Evolutionary conservation across 2,797 vertebrate genomes (phyloP), one percentile per base, ranked within the genome.

Genomic region (Labroides dimidiatus): DNA sequence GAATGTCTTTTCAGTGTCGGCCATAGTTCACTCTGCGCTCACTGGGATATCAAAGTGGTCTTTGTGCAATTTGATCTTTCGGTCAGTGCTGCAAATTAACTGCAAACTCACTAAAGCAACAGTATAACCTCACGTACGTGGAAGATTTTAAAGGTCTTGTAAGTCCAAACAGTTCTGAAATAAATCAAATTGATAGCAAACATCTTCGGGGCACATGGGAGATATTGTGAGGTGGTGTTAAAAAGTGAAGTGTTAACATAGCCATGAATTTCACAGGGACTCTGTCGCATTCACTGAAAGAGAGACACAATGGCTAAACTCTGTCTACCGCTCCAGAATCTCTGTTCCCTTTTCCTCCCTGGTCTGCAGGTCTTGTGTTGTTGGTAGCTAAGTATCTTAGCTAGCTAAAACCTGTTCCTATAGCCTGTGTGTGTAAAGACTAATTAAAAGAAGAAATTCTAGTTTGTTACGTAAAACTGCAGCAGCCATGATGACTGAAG

Each of bases 321-420:
- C 85, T 82, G 61, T 85, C 84, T 85, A 64, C 73, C 55, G 52
- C 60, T 75, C 64, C 23, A 43, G 67, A 77, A 79, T 75, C 56
- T 19, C 9, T 54, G 74, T 82, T 73, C 69, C 75, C 45, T 78
- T 59, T 60, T 49, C 44, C 42, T n/a, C 43, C 62, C 60, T 69
- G 76, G 77, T 88, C 84, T 84, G 75, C 78, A 78, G 77, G 75
- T 85, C 75, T 78, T 50, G 85, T 89, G 81, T 66, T 77, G 80
- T 83, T 83, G 74, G 73, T 91, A 89, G 88, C 86, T 90, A 91
- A 91, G 81, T 81, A 84, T 83, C 82, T 88, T 89, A 88, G 78
- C 86, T 85, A 83, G 87, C 82, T 81, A 68, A 81, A 80, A 66
- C 70, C 81, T 85, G 65, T 82, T 86, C 78, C 72, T 87, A 87